Percentiles rank a stretch among this genome's conserved stretches.
Conservation (phyloP, 1,140 invertebrate genomes). For the Scylla paramamosain region DNA sequence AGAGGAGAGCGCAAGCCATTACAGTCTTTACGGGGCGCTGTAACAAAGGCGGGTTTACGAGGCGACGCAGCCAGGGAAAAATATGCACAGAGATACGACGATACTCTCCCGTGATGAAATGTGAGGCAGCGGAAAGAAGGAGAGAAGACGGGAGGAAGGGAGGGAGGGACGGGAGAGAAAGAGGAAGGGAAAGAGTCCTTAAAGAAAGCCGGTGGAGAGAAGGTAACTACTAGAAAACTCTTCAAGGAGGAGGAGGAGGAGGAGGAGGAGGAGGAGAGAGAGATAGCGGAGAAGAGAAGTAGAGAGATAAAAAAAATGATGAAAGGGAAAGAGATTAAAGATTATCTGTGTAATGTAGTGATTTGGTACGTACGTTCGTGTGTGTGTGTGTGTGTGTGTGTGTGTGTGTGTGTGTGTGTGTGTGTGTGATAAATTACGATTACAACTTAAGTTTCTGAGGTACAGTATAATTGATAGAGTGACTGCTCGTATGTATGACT, state of each 20-base stretch:
- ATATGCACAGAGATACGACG: constrained; percentile 10
- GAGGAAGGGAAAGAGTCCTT: background rate
- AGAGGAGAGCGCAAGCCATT: constrained; percentile 34
- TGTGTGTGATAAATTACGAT: background rate
- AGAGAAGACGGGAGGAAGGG: background rate
- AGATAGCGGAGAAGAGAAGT: background rate
- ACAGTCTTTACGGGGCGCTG: background rate
- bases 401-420: constrained; percentile 20
- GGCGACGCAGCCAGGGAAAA: background rate
- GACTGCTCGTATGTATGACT: too few relatives aligned
- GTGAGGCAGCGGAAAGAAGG: background rate
- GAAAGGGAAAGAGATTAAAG: background rate
- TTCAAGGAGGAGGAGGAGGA: background rate
- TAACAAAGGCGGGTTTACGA: constrained; percentile 25
- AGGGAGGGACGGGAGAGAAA: background rate
- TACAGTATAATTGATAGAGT: too few relatives aligned
- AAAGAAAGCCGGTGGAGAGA: too few relatives aligned
- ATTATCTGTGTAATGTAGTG: background rate
- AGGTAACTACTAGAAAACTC: too few relatives aligned
- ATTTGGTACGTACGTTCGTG: background rate
- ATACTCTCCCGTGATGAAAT: background rate
- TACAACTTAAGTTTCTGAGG: too few relatives aligned
- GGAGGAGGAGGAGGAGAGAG: background rate
- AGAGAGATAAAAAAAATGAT: background rate
- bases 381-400: constrained; percentile 20